Evolutionary conservation across 2,888 invertebrate species (phyloP), one percentile per base, ranked within the genome.

Genomic region (Glaucopsyche alexis): DNA sequence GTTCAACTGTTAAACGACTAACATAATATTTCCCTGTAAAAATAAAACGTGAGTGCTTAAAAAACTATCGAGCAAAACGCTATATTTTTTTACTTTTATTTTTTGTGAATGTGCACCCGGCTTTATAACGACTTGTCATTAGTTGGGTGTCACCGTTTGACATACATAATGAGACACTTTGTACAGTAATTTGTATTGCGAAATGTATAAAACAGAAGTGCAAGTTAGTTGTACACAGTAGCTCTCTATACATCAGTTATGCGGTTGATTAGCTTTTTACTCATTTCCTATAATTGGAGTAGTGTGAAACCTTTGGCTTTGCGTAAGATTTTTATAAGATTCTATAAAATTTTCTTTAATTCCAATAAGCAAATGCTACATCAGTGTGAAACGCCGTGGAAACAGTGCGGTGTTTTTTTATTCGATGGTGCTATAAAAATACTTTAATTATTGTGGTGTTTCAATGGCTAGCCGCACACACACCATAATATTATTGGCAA

Each of bases 111-210:
- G 69, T 49, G 19, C 69, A 47, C 69, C 49, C 69, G 16, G 69
- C 69, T 69, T 69, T 69, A 69, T 69, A 69, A 69, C 69, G 45
- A 69, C 47, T 69, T 38, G 69, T 49, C 69, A 69, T 69, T 69
- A 69, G 69, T 69, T 69, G 69, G 69, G 69, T 69, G 69, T 69
- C 69, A 69, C 69, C 69, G 69, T 69, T 69, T 69, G 69, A 69
- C 69, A 49, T 69, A 49, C 45, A 69, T 69, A 69, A 69, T 69
- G 69, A 69, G 45, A 69, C 49, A 69, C 69, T 49, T 69, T 69
- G 69, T 69, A 38, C 29, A 19, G 69, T 69, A 69, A 69, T 69
- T 69, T 69, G 69, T 69, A 49, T 69, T 69, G 69, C 69, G 49
- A 69, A 69, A 69, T 69, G 69, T 69, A 69, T 69, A 69, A 69